These are phyloP conservation scores for Pyrochroa serraticornis DNA, from an alignment of 2,888 invertebrate species.

Conservation along the genomic window DNA sequence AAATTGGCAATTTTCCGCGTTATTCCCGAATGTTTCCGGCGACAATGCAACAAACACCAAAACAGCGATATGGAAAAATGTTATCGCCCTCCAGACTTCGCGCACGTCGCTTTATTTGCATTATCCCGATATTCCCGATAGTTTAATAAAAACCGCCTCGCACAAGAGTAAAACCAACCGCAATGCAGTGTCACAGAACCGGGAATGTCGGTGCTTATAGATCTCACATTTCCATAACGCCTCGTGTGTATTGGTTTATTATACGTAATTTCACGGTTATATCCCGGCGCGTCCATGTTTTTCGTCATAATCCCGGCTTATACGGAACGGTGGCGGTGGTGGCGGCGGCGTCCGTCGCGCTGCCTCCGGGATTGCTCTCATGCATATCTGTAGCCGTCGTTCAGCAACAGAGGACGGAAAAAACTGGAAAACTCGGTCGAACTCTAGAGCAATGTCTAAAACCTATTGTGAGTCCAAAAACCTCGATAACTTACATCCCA, in stretches of 20 bases:
- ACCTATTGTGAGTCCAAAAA: no score
- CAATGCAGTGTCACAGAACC: slow-evolving; percentile 45
- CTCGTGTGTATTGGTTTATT: slow-evolving; percentile 48
- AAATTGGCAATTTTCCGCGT: slow-evolving; percentile 24
- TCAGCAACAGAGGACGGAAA: no score
- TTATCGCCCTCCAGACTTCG: slow-evolving; percentile 12
- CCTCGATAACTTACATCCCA: no score
- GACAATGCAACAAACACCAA: slow-evolving; percentile 12
- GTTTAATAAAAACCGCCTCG: slow-evolving; percentile 41
- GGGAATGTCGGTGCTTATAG: slow-evolving; percentile 45
- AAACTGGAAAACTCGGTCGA: no score
- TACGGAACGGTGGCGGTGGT: slow-evolving; percentile 15
- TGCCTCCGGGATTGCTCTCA: slow-evolving; percentile 42
- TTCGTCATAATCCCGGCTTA: slow-evolving; percentile 33
- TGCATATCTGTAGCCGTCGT: slow-evolving; percentile 37
- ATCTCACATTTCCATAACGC: slow-evolving; percentile 51
- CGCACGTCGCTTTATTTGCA: slow-evolving; percentile 23
- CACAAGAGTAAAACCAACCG: slow-evolving; percentile 45
- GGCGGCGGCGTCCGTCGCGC: slow-evolving; percentile 20
- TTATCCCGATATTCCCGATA: slow-evolving; percentile 31
- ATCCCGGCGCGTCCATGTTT: slow-evolving; percentile 29
- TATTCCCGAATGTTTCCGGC: slow-evolving; percentile 10
- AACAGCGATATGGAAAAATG: slow-evolving; percentile 24
- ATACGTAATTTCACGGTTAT: slow-evolving; percentile 45
- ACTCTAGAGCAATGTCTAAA: no score